phyloP scores from a whole-genome alignment of 1,140 invertebrate genomes.

The Hycleus phaleratus region DNA sequence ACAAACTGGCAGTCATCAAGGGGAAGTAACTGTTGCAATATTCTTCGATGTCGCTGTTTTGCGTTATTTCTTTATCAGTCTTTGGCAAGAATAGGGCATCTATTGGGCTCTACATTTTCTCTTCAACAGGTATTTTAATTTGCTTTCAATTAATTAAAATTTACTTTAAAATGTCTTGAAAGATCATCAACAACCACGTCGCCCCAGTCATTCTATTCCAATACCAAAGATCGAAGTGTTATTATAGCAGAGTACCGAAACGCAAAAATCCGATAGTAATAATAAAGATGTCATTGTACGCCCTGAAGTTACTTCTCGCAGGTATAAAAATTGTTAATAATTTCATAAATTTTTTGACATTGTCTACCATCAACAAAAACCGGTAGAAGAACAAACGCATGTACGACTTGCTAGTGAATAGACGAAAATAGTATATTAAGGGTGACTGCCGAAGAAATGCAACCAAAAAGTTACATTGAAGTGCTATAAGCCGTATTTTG shows the following conservation, averaged over 20 bases:
- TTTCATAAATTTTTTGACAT: constrained; percentile 17
- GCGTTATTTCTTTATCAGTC: constrained; percentile 90
- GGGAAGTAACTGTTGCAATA: constrained; percentile 78
- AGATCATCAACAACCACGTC: constrained; percentile 59
- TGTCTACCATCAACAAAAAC: constrained; percentile 40
- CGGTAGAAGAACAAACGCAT: constrained; percentile 52
- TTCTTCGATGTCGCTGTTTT: constrained; percentile 94
- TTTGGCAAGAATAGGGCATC: constrained; percentile 97
- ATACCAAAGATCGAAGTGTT: constrained; percentile 89
- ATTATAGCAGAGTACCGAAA: constrained; percentile 67
- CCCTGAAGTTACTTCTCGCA: constrained; percentile 51
- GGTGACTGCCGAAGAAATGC: no score
- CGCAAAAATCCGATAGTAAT: constrained; percentile 52
- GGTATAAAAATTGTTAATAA: constrained; percentile 33
- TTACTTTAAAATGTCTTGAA: constrained; percentile 39
- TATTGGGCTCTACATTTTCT: constrained; percentile 95
- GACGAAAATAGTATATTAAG: no score
- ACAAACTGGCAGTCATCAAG: constrained; percentile 19
- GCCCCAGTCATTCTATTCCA: constrained; percentile 84
- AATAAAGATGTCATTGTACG: constrained; percentile 68
- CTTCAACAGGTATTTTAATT: constrained; percentile 62
- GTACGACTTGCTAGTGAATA: constrained; percentile 69
- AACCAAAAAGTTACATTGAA: no score
- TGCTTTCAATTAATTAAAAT: no score
- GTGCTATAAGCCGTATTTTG: no score